These are phyloP conservation scores for Melipona quadrifasciata DNA, from an alignment of 1,140 invertebrate species.

Conservation along the genomic window DNA sequence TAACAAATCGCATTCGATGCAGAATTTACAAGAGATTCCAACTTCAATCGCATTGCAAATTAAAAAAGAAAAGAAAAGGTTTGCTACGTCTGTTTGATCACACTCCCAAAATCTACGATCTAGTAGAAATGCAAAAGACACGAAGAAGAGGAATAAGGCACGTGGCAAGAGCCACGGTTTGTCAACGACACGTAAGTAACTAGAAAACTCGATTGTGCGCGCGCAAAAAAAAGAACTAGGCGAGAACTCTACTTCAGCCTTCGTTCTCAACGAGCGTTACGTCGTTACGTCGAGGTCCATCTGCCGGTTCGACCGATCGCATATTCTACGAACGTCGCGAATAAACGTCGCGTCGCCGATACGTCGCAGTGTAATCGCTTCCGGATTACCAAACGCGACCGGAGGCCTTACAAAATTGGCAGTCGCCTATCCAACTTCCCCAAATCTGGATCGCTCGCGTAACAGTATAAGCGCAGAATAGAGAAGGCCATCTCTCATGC, in stretches of 20 bases:
- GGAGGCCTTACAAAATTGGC: conserved; percentile 61
- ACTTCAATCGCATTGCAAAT: too few species aligned
- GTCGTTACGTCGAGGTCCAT: not conserved
- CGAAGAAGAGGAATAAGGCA: not conserved
- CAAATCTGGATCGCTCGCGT: conserved; percentile 58
- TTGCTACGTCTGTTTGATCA: too few species aligned
- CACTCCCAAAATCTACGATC: not conserved
- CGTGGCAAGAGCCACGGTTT: not conserved
- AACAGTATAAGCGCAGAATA: conserved; percentile 48
- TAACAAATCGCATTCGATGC: too few species aligned
- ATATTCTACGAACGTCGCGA: conserved; percentile 49
- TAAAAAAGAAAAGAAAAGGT: too few species aligned
- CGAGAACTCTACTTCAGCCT: not conserved
- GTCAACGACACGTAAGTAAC: not conserved
- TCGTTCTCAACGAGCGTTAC: not conserved
- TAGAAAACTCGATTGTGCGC: not conserved
- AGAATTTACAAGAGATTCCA: too few species aligned
- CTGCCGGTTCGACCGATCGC: conserved; percentile 11
- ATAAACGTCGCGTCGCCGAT: conserved; percentile 59
- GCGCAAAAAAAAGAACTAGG: not conserved
- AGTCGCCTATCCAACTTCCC: conserved; percentile 53
- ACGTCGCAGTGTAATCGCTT: conserved; percentile 64
- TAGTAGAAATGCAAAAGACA: not conserved
- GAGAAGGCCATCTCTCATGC: conserved; percentile 32
- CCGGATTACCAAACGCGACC: conserved; percentile 66